Evolutionary conservation across 2,797 vertebrate genomes (phyloP), one percentile per base, ranked within the genome.

Genomic region (Takifugu ocellatus): DNA sequence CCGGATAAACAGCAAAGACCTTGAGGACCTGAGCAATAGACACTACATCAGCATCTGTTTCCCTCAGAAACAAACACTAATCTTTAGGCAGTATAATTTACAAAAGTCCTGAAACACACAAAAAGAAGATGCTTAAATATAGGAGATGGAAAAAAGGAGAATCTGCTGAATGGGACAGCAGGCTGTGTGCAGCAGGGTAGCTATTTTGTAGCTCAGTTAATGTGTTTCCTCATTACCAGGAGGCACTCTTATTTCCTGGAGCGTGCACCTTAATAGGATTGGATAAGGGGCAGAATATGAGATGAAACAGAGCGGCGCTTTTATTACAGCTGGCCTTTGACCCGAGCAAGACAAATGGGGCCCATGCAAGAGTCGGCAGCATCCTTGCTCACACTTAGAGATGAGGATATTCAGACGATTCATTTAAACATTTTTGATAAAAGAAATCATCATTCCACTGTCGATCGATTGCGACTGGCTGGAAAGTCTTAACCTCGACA

Each of bases 201-300:
- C 72, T 68, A 64, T 82, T 84, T 78, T 74, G 66, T 39, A 36
- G 68, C 78, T 64, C 36, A 5, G 53, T 82, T 85, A 79, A 84
- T 84, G 80, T 69, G 71, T 79, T 85, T 87, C 76, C 79, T 87
- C 83, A 86, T 87, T 80, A 85, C 75, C 68, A 74, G 54, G 63
- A 82, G 79, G 74, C 75, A 63, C 66, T 82, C 49, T 61, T 78
- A 74, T 75, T 83, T 88, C 82, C 75, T 87, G 83, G 75, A 84
- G 83, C 75, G 39, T 76, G 72, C 68, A 60, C 36, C 74, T 82
- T 85, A 87, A 89, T 84, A 75, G 77, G 72, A 87, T 89, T 83
- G 83, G 81, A 81, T 78, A 74, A 75, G 76, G 63, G 55, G 63
- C 49, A 68, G 71, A 84, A 70, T 71, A 78, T 71, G 78, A 84